Evolutionary conservation across 2,888 invertebrate genomes (phyloP), one percentile per base, ranked within the genome.

Genomic region (Caenorhabditis becei): DNA sequence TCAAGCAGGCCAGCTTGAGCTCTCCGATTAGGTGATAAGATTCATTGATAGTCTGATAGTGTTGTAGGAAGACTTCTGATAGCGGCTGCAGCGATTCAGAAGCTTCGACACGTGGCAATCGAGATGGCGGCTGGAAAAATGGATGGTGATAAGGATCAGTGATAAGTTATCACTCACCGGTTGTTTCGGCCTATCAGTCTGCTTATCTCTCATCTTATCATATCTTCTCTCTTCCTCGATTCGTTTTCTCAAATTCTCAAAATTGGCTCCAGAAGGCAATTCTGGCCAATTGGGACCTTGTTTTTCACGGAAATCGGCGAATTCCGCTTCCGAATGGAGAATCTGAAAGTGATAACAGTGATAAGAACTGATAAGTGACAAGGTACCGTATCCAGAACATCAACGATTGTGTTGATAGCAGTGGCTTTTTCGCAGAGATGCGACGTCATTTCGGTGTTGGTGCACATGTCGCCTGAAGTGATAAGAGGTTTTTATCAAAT

Each of bases 371-470:
- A n/a, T n/a, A n/a, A n/a, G n/a, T n/a, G n/a, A n/a, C n/a, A n/a
- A n/a, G n/a, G n/a, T n/a, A n/a, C n/a, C 28, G 72, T 16, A 53
- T 79, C 79, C 37, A 79, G 51, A 11, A 79, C 63, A 59, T 79
- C 79, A 10, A 79, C 47, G 26, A 61, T 26, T 0, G 49, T 18
- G 23, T 47, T 54, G 16, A 74, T 58, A 0, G 41, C 49, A 0
- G 69, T 63, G 3, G 67, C 66, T 10, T 79, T 69, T 20, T 79
- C 69, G 35, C 56, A 74, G 2, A 79, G 37, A 20, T 79, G 32
- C 7, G 72, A 67, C 37, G 62, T 74, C 79, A 79, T 79, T 49
- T 74, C 69, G 0, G 32, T 32, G 16, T 67, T 74, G 11, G 62
- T 20, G 62, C 72, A 72, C 72, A 79, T 67, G 23, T 74, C 79